Base-by-base conservation (phyloP, 2,797 vertebrate species). In the Chrosomus eos region DNA sequence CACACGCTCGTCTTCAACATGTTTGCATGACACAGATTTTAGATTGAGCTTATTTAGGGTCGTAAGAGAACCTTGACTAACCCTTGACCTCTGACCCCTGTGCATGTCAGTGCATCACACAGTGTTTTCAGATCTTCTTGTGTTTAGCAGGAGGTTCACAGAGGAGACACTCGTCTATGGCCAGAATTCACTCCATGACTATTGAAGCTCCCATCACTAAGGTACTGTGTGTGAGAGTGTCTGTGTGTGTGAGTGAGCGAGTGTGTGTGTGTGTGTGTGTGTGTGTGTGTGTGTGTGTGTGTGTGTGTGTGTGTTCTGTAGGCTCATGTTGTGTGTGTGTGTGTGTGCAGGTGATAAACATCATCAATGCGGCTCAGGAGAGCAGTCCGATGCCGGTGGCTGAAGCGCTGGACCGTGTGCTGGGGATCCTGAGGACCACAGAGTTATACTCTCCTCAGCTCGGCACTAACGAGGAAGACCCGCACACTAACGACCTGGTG, bases 151-250 rank as follows among this genome's bases (percentile, higher is more conserved):
- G 95, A 91, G 95, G 96, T 93, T 97, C 95, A 53, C 98, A 99
- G 93, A 95, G 97, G 91, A 94, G 97, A 77, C 97, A 98, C 93
- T 99, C 98, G 51, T 99, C 98, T 68, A 95, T 98, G 97, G 97
- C 98, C 87, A 95, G 98, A 91, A 97, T 99, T 89, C 98, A 99
- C 93, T 99, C 98, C 86, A 98, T 99, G 98, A 98, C 97, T 0
- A 98, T 99, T 16, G 98, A 99, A 92, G 97, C 98, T 28, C 98
- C 98, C 87, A 99, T 99, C 93, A 99, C 97, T 88, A 99, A 99
- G 97, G 98, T 99, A 94, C 89, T 1, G 16, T 11, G 8, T 73
- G 51, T 68, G 74, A 77, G 45, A 1, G 38, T 33, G 13, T 21
- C 33, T 53, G 33, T 33, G 33, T 7, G 4, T 48, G 28, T 66